A percentile compares a stretch with the other conserved stretches of the same genome.
These are phyloP conservation scores for Hippopotamyrus pictus DNA, from an alignment of 2,797 vertebrate genomes.

Conservation along the genomic window DNA sequence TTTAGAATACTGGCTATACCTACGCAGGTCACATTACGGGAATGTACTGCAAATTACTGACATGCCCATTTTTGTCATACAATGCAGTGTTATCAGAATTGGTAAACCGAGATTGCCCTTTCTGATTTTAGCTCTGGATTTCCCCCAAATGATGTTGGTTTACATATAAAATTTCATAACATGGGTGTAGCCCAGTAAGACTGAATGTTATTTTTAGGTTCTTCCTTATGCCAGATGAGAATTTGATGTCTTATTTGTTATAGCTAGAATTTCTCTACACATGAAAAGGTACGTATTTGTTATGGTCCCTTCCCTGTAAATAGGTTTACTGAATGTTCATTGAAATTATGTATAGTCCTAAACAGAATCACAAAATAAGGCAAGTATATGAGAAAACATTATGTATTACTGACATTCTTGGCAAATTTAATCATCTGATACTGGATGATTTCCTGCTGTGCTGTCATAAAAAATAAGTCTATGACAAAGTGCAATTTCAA, in stretches of 20 bases:
- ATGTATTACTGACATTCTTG: background rate
- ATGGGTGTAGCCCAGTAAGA: background rate
- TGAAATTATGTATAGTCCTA: background rate
- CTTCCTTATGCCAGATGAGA: background rate
- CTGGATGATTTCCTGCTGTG: background rate
- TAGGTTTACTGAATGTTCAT: background rate
- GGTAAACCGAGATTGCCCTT: background rate
- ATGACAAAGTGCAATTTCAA: background rate
- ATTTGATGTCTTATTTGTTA: background rate
- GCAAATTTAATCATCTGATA: background rate
- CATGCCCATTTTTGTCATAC: background rate
- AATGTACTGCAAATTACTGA: background rate
- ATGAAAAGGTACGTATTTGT: background rate
- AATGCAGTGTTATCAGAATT: background rate
- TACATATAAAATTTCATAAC: background rate
- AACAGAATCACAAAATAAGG: background rate
- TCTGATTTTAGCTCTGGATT: background rate
- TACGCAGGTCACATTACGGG: background rate
- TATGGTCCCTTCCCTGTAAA: background rate
- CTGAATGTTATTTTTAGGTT: background rate
- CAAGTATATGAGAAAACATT: background rate
- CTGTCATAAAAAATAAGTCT: background rate
- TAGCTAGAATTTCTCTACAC: background rate
- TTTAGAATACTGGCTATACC: background rate
- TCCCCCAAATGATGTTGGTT: background rate